Conservation (phyloP, 2,888 invertebrate genomes). For the Eupithecia pulchellata region DNA sequence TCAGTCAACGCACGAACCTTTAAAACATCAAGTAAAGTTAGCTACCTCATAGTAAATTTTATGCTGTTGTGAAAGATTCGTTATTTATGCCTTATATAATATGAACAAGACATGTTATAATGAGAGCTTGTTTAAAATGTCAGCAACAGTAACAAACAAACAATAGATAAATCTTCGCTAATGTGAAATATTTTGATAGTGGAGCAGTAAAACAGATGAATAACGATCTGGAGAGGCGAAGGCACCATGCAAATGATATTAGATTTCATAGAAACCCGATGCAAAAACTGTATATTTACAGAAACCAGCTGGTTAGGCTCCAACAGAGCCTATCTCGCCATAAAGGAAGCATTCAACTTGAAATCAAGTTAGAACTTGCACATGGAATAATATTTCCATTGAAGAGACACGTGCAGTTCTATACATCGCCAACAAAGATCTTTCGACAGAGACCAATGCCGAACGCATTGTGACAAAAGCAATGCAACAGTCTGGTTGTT, state of each 20-base stretch:
- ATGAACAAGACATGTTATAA: background rate
- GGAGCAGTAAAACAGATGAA: background rate
- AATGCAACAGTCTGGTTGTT: constrained; percentile 12
- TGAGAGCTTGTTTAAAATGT: background rate
- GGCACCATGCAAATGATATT: background rate
- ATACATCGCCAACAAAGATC: constrained; percentile 35
- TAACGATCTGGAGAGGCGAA: background rate
- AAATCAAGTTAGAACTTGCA: constrained; percentile 32
- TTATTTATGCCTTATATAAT: background rate
- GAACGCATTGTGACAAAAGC: constrained; percentile 25
- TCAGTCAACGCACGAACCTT: background rate
- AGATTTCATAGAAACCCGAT: constrained; percentile 10
- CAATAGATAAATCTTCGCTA: background rate
- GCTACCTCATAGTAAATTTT: background rate
- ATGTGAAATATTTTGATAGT: background rate
- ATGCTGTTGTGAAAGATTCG: background rate
- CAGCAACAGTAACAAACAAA: background rate
- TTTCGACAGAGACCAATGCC: constrained; percentile 22
- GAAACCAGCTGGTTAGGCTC: constrained; percentile 11
- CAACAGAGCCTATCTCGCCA: constrained; percentile 8
- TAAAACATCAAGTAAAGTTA: background rate
- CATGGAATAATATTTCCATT: constrained; percentile 31
- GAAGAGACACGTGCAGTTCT: constrained; percentile 36
- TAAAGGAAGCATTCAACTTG: constrained; percentile 32
- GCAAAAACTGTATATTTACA: constrained; percentile 19